phyloP scores from a whole-genome alignment of 2,113 vertebrate genomes.

The Hylia prasina region DNA sequence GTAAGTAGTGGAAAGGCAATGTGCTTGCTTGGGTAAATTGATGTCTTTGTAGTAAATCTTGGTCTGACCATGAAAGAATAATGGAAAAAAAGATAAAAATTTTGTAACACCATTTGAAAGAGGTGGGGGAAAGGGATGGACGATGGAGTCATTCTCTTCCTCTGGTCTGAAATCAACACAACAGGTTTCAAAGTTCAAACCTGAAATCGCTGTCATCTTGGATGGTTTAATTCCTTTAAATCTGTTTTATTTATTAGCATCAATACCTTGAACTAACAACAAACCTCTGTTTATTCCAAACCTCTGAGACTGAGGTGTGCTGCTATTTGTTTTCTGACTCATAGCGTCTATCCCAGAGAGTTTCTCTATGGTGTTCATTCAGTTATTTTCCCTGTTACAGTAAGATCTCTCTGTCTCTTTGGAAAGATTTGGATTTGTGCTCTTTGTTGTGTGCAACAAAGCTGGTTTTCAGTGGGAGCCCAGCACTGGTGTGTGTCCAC shows the following conservation, averaged over 20 bases:
- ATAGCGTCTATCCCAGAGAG: neutral
- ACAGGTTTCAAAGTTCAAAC: neutral
- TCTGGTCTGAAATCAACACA: neutral
- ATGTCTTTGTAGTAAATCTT: neutral
- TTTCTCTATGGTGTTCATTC: neutral
- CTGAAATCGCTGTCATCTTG: neutral
- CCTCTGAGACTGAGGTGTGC: neutral
- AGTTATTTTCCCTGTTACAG: neutral
- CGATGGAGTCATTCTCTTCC: neutral
- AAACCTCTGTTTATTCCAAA: neutral
- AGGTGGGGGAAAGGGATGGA: too few species aligned
- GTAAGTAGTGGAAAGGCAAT: neutral
- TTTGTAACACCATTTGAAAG: neutral
- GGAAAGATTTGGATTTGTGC: neutral
- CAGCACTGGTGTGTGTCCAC: fast-evolving
- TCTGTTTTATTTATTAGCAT: neutral
- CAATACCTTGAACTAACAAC: neutral
- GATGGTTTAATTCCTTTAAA: neutral
- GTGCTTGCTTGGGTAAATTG: neutral
- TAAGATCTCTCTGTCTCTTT: neutral
- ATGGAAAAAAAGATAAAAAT: neutral
- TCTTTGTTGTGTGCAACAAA: neutral
- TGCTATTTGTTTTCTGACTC: neutral
- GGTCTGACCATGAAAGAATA: neutral
- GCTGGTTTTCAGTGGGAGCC: neutral